Conservation (phyloP, 2,113 vertebrate species). For the Anolis sagrei region DNA sequence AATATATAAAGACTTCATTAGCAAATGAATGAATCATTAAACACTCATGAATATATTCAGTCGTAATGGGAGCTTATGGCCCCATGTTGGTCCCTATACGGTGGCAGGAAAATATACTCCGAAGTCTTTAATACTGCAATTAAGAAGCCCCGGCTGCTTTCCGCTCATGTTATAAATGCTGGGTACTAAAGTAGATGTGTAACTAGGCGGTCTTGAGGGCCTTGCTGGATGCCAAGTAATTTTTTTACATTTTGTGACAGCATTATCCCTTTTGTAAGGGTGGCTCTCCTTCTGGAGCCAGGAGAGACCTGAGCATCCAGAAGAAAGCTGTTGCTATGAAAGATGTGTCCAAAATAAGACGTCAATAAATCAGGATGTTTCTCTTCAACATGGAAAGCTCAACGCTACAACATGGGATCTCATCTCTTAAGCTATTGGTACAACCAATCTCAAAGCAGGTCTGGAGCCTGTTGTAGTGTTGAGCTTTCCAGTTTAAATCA, state of each 20-base stretch:
- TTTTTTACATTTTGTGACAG: slow-evolving; percentile 18
- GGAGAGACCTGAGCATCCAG: not conserved
- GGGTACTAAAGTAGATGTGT: slow-evolving; percentile 35
- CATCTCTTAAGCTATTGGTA: not conserved
- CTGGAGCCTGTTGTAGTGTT: not conserved
- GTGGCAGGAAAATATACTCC: slow-evolving; percentile 26
- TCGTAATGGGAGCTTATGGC: slow-evolving; percentile 29
- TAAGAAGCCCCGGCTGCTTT: not conserved
- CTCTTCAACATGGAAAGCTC: not conserved
- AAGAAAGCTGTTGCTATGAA: not conserved
- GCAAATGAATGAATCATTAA: slow-evolving; percentile 30
- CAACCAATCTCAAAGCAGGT: not conserved
- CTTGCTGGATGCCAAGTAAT: slow-evolving; percentile 10
- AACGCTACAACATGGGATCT: not conserved
- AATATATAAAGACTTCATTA: slow-evolving; percentile 31
- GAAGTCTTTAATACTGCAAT: slow-evolving; percentile 17
- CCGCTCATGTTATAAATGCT: slow-evolving; percentile 12
- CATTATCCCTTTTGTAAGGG: slow-evolving; percentile 22
- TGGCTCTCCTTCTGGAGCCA: not conserved
- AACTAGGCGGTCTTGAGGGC: slow-evolving; percentile 12
- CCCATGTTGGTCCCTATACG: slow-evolving; percentile 16
- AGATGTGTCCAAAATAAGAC: not conserved
- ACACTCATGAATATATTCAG: slow-evolving; percentile 32
- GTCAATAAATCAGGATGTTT: not conserved
- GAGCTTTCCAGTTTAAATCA: no score